Base-by-base conservation (phyloP, 2,888 invertebrate species). In the Dromius quadrimaculatus region DNA sequence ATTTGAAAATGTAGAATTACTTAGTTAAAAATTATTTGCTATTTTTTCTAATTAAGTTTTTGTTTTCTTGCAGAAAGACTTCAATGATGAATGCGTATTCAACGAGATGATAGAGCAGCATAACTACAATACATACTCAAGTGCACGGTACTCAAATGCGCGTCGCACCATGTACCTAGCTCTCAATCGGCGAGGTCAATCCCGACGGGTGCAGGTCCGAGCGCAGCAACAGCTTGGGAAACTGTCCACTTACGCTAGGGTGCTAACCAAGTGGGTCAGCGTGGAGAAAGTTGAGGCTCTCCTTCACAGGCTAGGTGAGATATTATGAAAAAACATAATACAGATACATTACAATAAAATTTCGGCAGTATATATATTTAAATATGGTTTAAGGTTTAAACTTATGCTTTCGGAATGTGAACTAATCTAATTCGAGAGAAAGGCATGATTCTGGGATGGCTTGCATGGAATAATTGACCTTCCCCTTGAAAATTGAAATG, bases 111-210 rank as follows among this genome's bases (percentile, higher is more conserved):
- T 93, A 83, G 93, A 91, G 83, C 89, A 90, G 82, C 90, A 93
- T 83, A 89, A 92, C 82, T 94, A 93, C 85, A 94, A 93, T 83
- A 92, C 92, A 71, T 94, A 94, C 84, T 91, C 92, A 78, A 90
- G 90, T 76, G 87, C 87, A 72, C 89, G 90, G 81, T 89, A 90
- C 84, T 90, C 90, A 72, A 88, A 90, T 83, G 85, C 83, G 74
- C 87, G 88, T 77, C 88, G 89, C 77, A 91, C 91, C 61, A 83
- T 88, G 75, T 94, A 91, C 84, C 85, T 94, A 82, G 94, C 92
- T 73, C 84, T 94, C 74, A 91, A 92, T 83, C 88, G 89, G 75
- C 84, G 86, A 73, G 93, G 93, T 20, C 87, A 88, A 78, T 87
- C 92, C 76, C 85, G 92, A 71, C 88, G 89, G 77, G 89, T 92